Conservation (phyloP, 2,797 vertebrate species). For the Anas georgica region DNA sequence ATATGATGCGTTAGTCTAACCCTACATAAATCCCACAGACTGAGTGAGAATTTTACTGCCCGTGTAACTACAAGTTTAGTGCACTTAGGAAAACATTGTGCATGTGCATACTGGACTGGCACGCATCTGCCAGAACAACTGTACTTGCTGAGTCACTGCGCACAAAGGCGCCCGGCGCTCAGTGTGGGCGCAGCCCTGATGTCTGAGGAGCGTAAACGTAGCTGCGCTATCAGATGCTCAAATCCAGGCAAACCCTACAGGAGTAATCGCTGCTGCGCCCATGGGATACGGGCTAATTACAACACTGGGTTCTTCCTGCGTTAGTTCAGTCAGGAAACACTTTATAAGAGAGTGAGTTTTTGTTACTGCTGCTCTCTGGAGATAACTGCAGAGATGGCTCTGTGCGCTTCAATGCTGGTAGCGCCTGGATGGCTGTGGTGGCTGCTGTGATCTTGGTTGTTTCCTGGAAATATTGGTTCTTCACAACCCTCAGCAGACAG, state of each 20-base stretch:
- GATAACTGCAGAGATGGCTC: neutral
- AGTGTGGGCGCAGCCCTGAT: neutral
- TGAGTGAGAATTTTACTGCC: neutral
- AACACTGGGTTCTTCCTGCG: neutral
- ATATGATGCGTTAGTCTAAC: slow-evolving; percentile 1
- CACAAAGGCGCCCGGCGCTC: neutral
- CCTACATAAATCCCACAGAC: neutral
- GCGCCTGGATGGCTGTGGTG: neutral
- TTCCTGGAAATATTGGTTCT: neutral
- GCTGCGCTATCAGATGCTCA: neutral
- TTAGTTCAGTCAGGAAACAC: neutral
- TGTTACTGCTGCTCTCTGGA: neutral
- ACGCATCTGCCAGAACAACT: neutral
- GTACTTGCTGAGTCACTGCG: neutral
- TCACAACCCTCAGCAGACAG: neutral
- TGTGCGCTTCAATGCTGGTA: neutral
- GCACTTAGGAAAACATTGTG: neutral
- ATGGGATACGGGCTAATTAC: neutral
- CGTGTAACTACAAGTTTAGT: neutral
- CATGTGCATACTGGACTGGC: neutral
- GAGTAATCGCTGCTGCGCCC: neutral
- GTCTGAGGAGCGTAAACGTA: neutral
- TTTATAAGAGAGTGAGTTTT: neutral
- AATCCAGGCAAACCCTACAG: neutral
- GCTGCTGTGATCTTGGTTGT: neutral